Evolutionary conservation across 2,888 invertebrate species (phyloP).

Genomic region (Erebia palarica): DNA sequence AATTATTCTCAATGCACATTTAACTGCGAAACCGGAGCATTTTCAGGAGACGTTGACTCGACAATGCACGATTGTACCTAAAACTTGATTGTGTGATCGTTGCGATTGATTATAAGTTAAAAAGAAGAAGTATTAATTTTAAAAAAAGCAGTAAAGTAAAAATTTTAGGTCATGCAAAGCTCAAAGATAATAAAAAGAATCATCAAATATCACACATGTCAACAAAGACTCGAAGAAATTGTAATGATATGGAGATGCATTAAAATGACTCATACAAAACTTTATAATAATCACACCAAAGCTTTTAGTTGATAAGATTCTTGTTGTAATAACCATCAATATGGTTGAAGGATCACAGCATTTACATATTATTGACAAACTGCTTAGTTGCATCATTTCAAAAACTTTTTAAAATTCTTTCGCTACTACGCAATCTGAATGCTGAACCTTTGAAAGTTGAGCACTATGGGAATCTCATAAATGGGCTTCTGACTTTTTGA

Average conservation of each 20-base stretch:
- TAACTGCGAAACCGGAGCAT: no score
- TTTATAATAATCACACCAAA: slow-evolving; percentile 4
- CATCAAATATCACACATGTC: background rate
- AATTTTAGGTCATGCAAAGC: slow-evolving; percentile 1
- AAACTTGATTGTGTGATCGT: no score
- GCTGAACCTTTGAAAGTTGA: no score
- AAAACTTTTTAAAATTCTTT: background rate
- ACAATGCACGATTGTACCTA: no score
- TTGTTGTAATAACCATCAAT: slow-evolving; percentile 57
- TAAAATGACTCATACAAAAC: slow-evolving; percentile 25
- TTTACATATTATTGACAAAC: background rate
- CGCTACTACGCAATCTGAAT: no score
- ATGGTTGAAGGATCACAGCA: slow-evolving; percentile 13
- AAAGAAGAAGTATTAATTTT: no score
- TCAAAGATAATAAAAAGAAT: background rate
- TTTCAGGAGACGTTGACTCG: no score
- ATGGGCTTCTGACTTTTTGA: no score
- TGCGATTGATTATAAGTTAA: no score
- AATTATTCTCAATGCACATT: no score
- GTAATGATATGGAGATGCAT: slow-evolving; percentile 13
- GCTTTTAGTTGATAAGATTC: slow-evolving; percentile 34
- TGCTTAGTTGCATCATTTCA: background rate
- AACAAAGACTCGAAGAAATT: background rate
- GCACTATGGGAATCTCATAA: no score
- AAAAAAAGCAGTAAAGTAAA: background rate